Evolutionary conservation across 2,113 vertebrate species (phyloP).

Genomic region (Callospermophilus lateralis): DNA sequence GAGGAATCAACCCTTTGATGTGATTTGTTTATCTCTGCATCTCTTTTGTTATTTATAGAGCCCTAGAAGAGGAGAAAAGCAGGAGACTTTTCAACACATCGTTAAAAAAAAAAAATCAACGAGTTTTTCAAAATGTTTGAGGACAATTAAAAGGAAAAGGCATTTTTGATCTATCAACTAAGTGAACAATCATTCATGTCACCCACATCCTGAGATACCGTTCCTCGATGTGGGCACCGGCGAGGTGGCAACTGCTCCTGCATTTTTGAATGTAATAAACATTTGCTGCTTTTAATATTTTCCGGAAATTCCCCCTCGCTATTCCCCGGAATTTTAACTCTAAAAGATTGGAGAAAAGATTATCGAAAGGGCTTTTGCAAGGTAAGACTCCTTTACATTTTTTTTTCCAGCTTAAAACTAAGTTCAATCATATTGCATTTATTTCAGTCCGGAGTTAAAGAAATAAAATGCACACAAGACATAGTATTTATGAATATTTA

Average conservation of each 20-base stretch:
- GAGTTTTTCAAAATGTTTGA: conserved; percentile 72
- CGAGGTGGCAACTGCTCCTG: conserved; percentile 86
- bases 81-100: conserved; percentile 74
- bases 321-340: conserved; percentile 83
- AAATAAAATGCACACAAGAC: neutral
- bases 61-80: conserved; percentile 69
- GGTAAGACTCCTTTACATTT: conserved; percentile 86
- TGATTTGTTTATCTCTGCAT: conserved; percentile 83
- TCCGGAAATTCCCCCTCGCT: conserved; percentile 72
- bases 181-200: conserved; percentile 84
- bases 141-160: conserved; percentile 77
- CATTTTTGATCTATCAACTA: conserved; percentile 80
- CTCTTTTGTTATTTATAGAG: conserved; percentile 92
- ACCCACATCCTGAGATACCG: conserved; percentile 67
- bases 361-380: conserved; percentile 81
- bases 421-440: conserved; percentile 23
- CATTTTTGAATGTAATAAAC: conserved; percentile 81
- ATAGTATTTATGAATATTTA: neutral
- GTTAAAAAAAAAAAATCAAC: conserved; percentile 56
- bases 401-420: conserved; percentile 68
- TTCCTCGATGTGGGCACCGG: conserved; percentile 81
- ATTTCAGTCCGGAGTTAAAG: neutral
- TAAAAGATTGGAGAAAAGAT: conserved; percentile 84
- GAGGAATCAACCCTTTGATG: conserved; percentile 74
- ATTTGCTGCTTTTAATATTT: conserved; percentile 78